Percentiles rank a stretch among this genome's conserved stretches.
phyloP scores from a whole-genome alignment of 1,140 invertebrate genomes.

The Apis dorsata region DNA sequence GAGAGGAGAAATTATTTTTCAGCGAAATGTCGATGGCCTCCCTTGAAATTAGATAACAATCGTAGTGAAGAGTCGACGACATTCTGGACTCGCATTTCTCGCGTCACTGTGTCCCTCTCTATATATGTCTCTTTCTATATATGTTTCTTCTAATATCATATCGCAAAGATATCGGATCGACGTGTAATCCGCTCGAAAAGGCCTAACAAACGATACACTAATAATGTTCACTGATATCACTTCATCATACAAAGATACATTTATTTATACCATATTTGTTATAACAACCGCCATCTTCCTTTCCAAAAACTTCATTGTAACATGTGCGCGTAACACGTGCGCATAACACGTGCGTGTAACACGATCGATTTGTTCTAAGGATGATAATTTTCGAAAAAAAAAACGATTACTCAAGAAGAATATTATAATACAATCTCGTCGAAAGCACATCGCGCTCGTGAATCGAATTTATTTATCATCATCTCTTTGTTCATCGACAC shows the following conservation, averaged over 20 bases:
- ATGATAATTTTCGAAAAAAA: too few species aligned
- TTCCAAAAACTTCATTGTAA: too few species aligned
- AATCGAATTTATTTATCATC: background rate
- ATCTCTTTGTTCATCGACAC: background rate
- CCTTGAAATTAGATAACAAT: slow-evolving; percentile 37
- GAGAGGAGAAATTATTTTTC: slow-evolving; percentile 50
- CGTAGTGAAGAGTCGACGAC: slow-evolving; percentile 23
- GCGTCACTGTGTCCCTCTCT: slow-evolving; percentile 28
- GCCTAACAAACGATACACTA: background rate
- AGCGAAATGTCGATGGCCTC: slow-evolving; percentile 36
- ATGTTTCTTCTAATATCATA: slow-evolving; percentile 13
- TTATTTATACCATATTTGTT: slow-evolving; percentile 9
- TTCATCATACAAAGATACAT: background rate
- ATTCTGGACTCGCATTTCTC: slow-evolving; percentile 20
- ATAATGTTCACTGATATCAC: background rate
- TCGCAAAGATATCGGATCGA: background rate
- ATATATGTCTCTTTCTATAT: background rate
- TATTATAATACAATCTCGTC: background rate
- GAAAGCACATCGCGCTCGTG: slow-evolving; percentile 28
- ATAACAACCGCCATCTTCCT: background rate
- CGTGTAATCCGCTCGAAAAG: background rate
- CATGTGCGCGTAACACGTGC: too few species aligned
- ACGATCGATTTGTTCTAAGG: background rate
- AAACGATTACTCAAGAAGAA: background rate
- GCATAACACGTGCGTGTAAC: too few species aligned